Conservation (phyloP, 30 jellyfish, hydroid and myxozoan genomes). For the Cassiopea xamachana region DNA sequence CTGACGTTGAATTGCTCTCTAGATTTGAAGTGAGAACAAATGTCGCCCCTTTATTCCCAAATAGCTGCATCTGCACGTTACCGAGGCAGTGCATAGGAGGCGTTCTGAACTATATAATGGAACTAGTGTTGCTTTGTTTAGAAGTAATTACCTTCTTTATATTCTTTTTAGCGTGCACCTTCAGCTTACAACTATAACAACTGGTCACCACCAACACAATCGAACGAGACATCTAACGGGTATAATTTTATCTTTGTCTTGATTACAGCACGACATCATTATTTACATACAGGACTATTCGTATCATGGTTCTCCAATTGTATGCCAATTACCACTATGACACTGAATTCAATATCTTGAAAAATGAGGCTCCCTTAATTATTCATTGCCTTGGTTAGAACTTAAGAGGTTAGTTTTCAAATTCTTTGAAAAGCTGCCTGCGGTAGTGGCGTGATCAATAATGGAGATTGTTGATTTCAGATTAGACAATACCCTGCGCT, state of each 20-base stretch:
- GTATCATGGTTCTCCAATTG: neutral
- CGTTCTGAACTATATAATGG: neutral
- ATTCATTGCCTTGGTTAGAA: neutral
- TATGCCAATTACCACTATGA: neutral
- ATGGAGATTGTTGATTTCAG: neutral
- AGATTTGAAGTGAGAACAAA: too few relatives aligned
- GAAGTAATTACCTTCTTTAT: neutral
- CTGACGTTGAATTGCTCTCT: too few relatives aligned
- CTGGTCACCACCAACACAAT: conserved; percentile 99
- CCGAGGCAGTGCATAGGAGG: too few relatives aligned
- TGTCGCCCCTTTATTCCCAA: too few relatives aligned
- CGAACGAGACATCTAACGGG: conserved; percentile 98
- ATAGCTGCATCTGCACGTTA: too few relatives aligned
- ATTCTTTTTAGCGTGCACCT: conserved; percentile 89
- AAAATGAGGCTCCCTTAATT: neutral
- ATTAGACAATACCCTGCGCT: neutral
- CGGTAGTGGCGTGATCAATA: neutral
- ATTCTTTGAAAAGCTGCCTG: neutral
- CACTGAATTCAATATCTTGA: neutral
- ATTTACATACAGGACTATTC: neutral
- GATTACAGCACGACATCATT: neutral
- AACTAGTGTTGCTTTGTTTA: neutral
- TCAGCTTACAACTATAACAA: conserved; percentile 96
- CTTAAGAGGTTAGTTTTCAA: neutral
- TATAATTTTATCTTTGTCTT: conserved; percentile 7